phyloP scores from a whole-genome alignment of 2,888 invertebrate genomes.

The Chymomyza procnemis region DNA sequence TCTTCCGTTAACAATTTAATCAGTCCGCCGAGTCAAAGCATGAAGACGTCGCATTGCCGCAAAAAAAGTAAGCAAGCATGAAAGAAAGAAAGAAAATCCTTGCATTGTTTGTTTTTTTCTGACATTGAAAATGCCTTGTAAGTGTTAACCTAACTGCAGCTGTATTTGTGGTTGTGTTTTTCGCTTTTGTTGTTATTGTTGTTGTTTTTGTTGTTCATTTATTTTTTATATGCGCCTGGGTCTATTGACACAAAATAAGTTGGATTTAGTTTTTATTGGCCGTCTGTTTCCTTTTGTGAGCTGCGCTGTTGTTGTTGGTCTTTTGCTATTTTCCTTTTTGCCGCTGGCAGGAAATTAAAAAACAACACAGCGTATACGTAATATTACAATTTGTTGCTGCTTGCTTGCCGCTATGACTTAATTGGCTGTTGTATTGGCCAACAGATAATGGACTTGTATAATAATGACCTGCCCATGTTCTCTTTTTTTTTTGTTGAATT shows the following conservation, averaged over 20 bases:
- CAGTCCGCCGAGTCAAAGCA: constrained; percentile 52
- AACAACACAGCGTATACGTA: constrained; percentile 10
- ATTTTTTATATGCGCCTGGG: constrained; percentile 16
- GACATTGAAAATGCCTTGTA: neutral
- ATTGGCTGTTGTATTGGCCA: neutral
- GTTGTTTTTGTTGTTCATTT: constrained; percentile 49
- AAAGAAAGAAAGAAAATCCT: constrained; percentile 48
- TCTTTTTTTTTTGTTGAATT: neutral
- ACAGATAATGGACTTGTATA: neutral
- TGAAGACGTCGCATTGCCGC: constrained; percentile 24
- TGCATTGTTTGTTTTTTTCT: neutral
- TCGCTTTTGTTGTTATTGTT: constrained; percentile 17
- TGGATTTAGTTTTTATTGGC: constrained; percentile 48
- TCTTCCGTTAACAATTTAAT: constrained; percentile 66
- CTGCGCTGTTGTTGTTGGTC: neutral
- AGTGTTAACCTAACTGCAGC: neutral
- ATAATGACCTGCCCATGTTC: constrained; percentile 22
- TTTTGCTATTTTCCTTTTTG: constrained; percentile 13
- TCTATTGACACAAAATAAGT: constrained; percentile 50
- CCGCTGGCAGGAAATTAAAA: constrained; percentile 63
- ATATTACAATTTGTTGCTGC: constrained; percentile 2
- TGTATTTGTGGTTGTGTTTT: constrained; percentile 24
- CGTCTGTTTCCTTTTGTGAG: neutral
- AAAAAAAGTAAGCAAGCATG: too few relatives aligned
- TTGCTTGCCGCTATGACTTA: neutral